phyloP scores from a whole-genome alignment of 2,113 vertebrate genomes.

The Willisornis vidua region DNA sequence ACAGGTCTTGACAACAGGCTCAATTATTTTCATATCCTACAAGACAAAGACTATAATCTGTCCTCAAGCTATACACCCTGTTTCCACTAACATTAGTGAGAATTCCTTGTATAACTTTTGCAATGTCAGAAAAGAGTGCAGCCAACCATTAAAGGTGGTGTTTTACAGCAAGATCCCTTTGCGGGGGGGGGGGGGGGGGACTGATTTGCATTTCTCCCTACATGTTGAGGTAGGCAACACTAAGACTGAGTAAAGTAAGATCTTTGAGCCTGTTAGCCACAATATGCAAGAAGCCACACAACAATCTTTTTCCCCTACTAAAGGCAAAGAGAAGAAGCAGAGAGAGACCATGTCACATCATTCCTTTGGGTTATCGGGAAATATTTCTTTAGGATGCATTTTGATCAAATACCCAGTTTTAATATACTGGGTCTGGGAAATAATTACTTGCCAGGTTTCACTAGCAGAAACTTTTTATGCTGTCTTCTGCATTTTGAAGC shows the following conservation, averaged over 20 bases:
- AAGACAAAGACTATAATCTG: slow-evolving; percentile 40
- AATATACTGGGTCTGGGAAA: background rate
- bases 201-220: background rate
- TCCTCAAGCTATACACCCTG: slow-evolving; percentile 22
- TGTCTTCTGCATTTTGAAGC: background rate
- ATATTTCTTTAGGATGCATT: background rate
- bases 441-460: background rate
- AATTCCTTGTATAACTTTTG: background rate
- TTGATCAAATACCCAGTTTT: background rate
- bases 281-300: background rate
- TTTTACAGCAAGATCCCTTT: background rate
- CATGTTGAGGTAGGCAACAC: background rate
- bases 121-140: background rate
- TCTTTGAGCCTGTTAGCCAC: background rate
- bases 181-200: too few species aligned
- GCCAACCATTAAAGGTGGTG: background rate
- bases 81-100: background rate
- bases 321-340: background rate
- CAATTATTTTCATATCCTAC: slow-evolving; percentile 41
- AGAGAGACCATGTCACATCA: background rate
- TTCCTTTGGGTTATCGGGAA: background rate
- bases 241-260: background rate
- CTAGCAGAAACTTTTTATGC: background rate
- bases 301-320: background rate
- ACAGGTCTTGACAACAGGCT: slow-evolving; percentile 36